Base-by-base conservation (phyloP, 2,797 vertebrate genomes). In the Helicolenus hilgendorfi region DNA sequence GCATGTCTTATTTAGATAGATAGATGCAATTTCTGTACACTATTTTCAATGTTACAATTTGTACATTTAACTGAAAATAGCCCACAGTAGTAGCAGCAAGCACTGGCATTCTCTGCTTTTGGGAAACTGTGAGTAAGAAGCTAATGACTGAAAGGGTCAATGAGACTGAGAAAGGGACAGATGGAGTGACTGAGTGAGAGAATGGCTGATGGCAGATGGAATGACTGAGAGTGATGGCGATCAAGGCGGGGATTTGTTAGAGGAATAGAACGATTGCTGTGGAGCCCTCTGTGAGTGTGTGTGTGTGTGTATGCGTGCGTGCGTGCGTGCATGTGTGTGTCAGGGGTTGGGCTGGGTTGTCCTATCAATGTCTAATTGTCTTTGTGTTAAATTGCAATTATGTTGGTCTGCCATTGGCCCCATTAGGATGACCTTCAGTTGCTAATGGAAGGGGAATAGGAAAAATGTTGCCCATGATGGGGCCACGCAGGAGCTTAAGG, bases 401-500 rank as follows among this genome's bases (percentile, higher is more conserved):
- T 70, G 89, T 84, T 88, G 89, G 81, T 92, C 79, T 82, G 84
- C 85, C 90, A 83, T 77, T 91, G 84, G 79, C 73, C 77, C 88
- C 85, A 85, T 94, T 91, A 94, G 64, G 63, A 73, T 94, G 92
- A 96, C 96, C 94, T 95, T 96, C 91, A 86, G 76, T 69, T 65
- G 63, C 65, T 94, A 86, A 93, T 94, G 68, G 86, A 88, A 72
- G 55, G 72, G 45, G 75, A 92, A 89, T 89, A 59, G 83, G 80
- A 56, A 72, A 84, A 83, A 85, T 78, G 78, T 78, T 64, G 68
- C 60, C 64, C 33, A 67, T 89, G 69, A 87, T 79, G 72, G 73
- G 65, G 45, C 31, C 80, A 75, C 15, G 8, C 2, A 60, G 58
- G 65, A 62, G 15, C 41, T 38, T 73, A 31, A 59, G 38, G 5